phyloP scores from a whole-genome alignment of 2,888 invertebrate genomes.

The Tipula confusa region DNA sequence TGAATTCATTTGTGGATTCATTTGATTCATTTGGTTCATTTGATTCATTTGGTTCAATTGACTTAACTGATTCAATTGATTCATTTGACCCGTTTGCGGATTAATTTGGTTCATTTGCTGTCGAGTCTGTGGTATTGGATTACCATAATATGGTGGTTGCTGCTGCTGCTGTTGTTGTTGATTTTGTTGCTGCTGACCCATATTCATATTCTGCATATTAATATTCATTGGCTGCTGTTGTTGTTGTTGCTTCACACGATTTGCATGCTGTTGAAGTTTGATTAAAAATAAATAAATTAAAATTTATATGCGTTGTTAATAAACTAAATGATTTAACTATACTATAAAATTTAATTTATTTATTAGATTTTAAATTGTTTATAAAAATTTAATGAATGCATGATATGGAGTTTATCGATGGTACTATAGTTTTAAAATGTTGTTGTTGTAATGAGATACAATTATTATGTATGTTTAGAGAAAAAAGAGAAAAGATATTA shows the following conservation, averaged over 20 bases:
- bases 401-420: neutral
- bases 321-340: neutral
- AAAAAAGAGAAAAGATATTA: neutral
- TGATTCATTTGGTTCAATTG: conserved; percentile 49
- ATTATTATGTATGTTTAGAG: neutral
- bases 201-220: neutral
- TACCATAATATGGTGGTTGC: neutral
- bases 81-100: conserved; percentile 51
- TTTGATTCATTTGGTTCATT: conserved; percentile 43
- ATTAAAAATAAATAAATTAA: neutral
- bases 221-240: neutral
- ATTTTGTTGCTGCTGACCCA: conserved; percentile 7
- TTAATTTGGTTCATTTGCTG: conserved; percentile 30
- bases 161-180: conserved; percentile 26
- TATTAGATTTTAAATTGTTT: neutral
- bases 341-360: neutral
- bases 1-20: too few relatives aligned
- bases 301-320: neutral
- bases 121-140: neutral
- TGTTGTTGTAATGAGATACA: neutral
- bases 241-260: neutral
- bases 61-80: conserved; percentile 54
- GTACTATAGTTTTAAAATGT: neutral
- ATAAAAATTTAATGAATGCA: neutral
- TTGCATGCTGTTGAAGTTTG: neutral